These are phyloP conservation scores for Lithophane leautieri DNA, from an alignment of 2,888 invertebrate genomes.

Conservation along the genomic window DNA sequence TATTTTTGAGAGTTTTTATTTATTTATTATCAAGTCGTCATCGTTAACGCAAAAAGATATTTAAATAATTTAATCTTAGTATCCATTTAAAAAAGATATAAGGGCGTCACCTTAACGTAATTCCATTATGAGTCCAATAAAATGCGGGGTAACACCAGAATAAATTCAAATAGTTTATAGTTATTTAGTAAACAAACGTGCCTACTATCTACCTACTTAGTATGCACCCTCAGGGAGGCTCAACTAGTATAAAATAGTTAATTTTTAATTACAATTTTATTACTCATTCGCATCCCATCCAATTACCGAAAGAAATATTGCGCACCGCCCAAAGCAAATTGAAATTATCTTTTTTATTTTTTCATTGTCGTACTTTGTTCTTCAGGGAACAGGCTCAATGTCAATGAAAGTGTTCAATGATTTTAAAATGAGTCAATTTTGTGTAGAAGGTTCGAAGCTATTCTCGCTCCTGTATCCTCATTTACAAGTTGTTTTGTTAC, in stretches of 20 bases:
- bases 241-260: slow-evolving; percentile 87
- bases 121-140: slow-evolving; percentile 73
- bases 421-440: background rate
- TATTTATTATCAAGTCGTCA: background rate
- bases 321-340: slow-evolving; percentile 74
- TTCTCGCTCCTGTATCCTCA: background rate
- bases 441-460: background rate
- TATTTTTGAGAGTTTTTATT: too few relatives aligned
- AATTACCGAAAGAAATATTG: slow-evolving; percentile 87
- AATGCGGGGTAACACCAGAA: slow-evolving; percentile 71
- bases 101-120: slow-evolving; percentile 48
- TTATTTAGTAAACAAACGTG: slow-evolving; percentile 86
- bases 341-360: slow-evolving; percentile 67
- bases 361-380: slow-evolving; percentile 7
- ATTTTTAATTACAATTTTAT: slow-evolving; percentile 90
- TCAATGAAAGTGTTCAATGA: background rate
- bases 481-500: background rate
- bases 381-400: slow-evolving; percentile 12
- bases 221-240: slow-evolving; percentile 88
- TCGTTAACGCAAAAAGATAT: background rate
- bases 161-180: slow-evolving; percentile 88
- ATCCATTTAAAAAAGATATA: slow-evolving; percentile 4
- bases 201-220: slow-evolving; percentile 83
- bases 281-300: slow-evolving; percentile 87
- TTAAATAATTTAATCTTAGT: too few relatives aligned